A percentile compares a stretch with the other conserved stretches of the same genome.
Evolutionary conservation across 2,797 vertebrate species (phyloP).

Genomic region (Molossus alvarezi): DNA sequence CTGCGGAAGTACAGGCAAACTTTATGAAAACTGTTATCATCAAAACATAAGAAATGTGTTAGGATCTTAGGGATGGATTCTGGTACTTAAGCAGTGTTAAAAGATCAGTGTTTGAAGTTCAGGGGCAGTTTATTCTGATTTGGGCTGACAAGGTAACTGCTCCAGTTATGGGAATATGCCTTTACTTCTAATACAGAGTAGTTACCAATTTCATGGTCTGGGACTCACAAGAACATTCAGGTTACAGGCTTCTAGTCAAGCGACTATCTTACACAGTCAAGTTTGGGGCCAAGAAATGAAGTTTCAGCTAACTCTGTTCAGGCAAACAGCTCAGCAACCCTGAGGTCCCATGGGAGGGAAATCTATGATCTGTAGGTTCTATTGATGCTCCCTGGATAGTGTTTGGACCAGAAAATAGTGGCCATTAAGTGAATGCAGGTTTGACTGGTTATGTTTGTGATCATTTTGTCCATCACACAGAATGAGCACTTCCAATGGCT

Average conservation of each 20-base stretch:
- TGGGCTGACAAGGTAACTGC: background rate
- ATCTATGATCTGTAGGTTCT: background rate
- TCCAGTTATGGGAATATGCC: background rate
- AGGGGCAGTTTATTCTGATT: background rate
- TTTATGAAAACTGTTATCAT: background rate
- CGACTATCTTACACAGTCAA: accelerated
- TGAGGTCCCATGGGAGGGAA: background rate
- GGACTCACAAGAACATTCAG: background rate
- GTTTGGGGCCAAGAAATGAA: background rate
- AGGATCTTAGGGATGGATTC: background rate
- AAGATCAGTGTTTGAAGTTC: background rate
- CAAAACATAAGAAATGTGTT: background rate
- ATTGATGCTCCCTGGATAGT: background rate
- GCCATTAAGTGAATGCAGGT: background rate
- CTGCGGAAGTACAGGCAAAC: background rate
- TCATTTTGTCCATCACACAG: background rate
- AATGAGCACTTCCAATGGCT: background rate
- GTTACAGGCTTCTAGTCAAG: background rate
- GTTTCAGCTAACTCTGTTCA: background rate
- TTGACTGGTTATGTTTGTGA: background rate
- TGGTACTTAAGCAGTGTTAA: background rate
- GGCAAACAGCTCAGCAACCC: background rate
- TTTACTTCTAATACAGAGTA: background rate
- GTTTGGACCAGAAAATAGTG: background rate
- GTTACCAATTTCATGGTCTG: background rate